Conservation (phyloP, 2,888 invertebrate species). For the Oscheius sp. region DNA sequence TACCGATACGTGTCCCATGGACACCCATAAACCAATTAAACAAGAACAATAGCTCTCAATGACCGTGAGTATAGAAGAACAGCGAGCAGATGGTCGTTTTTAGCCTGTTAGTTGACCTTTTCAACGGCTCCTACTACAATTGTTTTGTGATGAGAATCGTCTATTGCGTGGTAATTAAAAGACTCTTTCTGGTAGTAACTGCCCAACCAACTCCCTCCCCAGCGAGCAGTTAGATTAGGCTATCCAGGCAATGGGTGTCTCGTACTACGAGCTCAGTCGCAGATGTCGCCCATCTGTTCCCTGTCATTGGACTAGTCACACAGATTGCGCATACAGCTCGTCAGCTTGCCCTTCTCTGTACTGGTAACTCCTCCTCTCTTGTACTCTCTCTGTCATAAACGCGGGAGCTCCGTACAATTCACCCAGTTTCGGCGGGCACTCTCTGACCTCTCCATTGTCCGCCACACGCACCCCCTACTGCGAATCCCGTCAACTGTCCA, state of each 20-base stretch:
- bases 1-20: too few species aligned
- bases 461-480: slow-evolving; percentile 13
- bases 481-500: slow-evolving; percentile 22
- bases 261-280: slow-evolving; percentile 12
- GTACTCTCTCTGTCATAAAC: not conserved
- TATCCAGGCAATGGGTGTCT: slow-evolving; percentile 20
- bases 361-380: not conserved
- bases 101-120: too few species aligned
- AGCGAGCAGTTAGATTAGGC: slow-evolving; percentile 20
- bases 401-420: slow-evolving; percentile 27
- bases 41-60: too few species aligned
- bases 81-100: too few species aligned
- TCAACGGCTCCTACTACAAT: too few species aligned
- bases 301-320: slow-evolving; percentile 3
- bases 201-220: slow-evolving; percentile 23
- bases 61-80: too few species aligned
- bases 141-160: not conserved
- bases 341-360: slow-evolving; percentile 3
- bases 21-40: too few species aligned
- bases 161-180: slow-evolving; percentile 28
- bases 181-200: slow-evolving; percentile 23
- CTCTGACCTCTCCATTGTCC: slow-evolving; percentile 30
- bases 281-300: slow-evolving; percentile 35
- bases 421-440: slow-evolving; percentile 21
- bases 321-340: slow-evolving; percentile 16